Conservation (phyloP, 2,113 vertebrate species). For the Poicephalus meyeri region DNA sequence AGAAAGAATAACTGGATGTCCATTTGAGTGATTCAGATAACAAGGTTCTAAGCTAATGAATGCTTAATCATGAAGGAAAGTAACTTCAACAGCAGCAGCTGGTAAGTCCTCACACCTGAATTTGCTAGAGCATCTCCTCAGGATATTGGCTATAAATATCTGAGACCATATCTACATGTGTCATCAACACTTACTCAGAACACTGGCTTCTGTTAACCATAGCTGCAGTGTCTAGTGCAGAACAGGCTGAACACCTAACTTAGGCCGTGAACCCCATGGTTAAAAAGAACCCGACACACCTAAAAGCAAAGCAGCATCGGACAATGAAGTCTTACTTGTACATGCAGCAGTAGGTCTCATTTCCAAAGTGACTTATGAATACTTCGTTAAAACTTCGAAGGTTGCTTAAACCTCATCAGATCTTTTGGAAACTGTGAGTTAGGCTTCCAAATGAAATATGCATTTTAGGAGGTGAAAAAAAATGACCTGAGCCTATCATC, state of each 20-base stretch:
- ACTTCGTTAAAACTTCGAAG: not conserved
- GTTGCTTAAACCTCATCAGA: not conserved
- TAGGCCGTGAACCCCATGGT: not conserved
- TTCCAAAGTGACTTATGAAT: not conserved
- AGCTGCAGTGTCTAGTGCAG: not conserved
- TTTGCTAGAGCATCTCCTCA: not conserved
- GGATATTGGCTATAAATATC: not conserved
- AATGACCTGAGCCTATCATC: not conserved
- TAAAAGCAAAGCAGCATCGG: not conserved
- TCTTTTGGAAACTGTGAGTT: not conserved
- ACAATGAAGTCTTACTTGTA: not conserved
- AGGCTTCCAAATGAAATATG: not conserved
- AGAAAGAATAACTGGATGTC: not conserved
- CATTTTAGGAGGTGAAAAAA: not conserved
- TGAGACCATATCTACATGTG: fast-evolving
- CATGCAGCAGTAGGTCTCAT: not conserved
- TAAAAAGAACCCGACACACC: not conserved
- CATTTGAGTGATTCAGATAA: not conserved
- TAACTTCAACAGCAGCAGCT: not conserved
- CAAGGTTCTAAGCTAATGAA: not conserved
- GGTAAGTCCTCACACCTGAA: not conserved
- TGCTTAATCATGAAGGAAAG: not conserved
- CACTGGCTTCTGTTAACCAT: not conserved
- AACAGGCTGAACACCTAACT: not conserved
- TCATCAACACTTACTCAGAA: not conserved